A percentile compares a stretch with the other conserved stretches of the same genome.
phyloP scores from a whole-genome alignment of 2,888 invertebrate genomes.

The Trichacis sp. region DNA sequence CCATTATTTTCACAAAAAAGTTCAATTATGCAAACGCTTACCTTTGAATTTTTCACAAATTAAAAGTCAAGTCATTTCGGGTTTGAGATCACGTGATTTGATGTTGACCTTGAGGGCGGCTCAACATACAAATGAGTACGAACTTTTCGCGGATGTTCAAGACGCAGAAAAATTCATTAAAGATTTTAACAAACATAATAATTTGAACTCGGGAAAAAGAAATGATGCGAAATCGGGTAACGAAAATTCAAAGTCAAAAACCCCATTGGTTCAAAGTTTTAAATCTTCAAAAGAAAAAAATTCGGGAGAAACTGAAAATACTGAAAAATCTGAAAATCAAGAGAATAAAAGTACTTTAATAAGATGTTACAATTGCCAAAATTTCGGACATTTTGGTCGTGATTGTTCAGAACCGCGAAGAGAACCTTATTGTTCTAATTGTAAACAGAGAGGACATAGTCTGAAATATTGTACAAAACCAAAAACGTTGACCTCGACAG shows the following conservation, averaged over 20 bases:
- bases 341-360: too few relatives aligned
- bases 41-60: slow-evolving; percentile 17
- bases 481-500: not conserved
- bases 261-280: too few relatives aligned
- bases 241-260: too few relatives aligned
- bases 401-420: slow-evolving; percentile 11
- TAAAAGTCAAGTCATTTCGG: slow-evolving; percentile 23
- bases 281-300: not conserved
- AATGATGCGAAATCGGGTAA: not conserved
- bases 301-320: too few relatives aligned
- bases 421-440: not conserved
- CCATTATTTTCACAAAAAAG: slow-evolving; percentile 31
- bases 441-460: slow-evolving; percentile 2
- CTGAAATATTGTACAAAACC: slow-evolving; percentile 13
- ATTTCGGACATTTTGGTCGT: slow-evolving; percentile 9
- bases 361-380: slow-evolving; percentile 23
- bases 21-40: slow-evolving; percentile 19
- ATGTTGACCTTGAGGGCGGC: slow-evolving; percentile 20
- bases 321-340: too few relatives aligned
- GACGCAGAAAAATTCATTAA: slow-evolving; percentile 10
- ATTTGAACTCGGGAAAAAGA: not conserved
- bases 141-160: slow-evolving; percentile 19
- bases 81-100: slow-evolving; percentile 24
- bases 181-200: slow-evolving; percentile 7
- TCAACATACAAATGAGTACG: slow-evolving; percentile 12